Conservation (phyloP, 2,888 invertebrate genomes). For the Endomychus coccineus region DNA sequence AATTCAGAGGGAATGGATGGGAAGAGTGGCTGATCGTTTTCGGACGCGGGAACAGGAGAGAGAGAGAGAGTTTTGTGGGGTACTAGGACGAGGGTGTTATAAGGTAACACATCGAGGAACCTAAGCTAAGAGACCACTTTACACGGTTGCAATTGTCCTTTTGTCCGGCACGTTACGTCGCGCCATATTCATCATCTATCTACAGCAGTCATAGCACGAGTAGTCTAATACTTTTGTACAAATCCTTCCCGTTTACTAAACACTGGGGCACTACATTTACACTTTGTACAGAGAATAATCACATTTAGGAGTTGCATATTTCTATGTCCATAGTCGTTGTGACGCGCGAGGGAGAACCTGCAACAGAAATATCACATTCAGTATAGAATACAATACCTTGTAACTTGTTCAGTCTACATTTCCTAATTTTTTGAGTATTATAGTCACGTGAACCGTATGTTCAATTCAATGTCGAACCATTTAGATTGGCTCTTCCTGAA, state of each 20-base stretch:
- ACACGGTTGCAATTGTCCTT: conserved; percentile 36
- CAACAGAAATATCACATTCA: conserved; percentile 33
- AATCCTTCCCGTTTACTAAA: conserved; percentile 42
- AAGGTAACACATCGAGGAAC: conserved; percentile 57
- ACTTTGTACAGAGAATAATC: conserved; percentile 59
- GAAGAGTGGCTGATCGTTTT: conserved; percentile 26
- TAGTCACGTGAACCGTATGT: too few species aligned
- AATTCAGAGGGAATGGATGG: conserved; percentile 5
- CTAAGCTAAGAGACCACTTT: conserved; percentile 44
- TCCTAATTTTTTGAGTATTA: too few species aligned
- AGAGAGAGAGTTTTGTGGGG: conserved; percentile 20
- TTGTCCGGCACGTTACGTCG: conserved; percentile 13
- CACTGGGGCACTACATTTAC: conserved; percentile 48
- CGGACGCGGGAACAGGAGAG: conserved; percentile 14
- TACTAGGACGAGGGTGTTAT: conserved; percentile 25
- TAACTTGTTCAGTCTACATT: too few species aligned
- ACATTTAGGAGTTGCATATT: conserved; percentile 50
- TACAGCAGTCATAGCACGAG: conserved; percentile 40
- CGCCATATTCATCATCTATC: conserved; percentile 27
- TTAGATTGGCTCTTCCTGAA: too few species aligned
- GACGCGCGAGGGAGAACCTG: conserved; percentile 39
- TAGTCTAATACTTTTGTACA: conserved; percentile 42
- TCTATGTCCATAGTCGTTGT: conserved; percentile 46
- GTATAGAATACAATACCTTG: too few species aligned
- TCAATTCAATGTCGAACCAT: too few species aligned